A percentile compares a stretch with the other conserved stretches of the same genome.
phyloP scores from a whole-genome alignment of 2,797 vertebrate species.

The Phoeniculus purpureus region DNA sequence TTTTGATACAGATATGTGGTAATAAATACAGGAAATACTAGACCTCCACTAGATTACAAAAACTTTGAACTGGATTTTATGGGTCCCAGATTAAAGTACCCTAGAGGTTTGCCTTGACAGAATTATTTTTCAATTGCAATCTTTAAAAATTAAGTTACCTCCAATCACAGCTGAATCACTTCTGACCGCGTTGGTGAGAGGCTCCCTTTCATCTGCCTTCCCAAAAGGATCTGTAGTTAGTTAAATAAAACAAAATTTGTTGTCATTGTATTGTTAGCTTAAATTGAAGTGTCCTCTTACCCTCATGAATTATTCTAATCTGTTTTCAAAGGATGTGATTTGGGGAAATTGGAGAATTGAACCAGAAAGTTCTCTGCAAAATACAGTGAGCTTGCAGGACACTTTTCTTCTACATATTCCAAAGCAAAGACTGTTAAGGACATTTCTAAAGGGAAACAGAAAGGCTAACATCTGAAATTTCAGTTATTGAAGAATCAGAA shows the following conservation, averaged over 20 bases:
- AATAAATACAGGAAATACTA: background rate
- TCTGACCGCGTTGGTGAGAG: constrained; percentile 82
- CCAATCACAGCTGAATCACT: constrained; percentile 91
- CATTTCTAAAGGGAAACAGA: background rate
- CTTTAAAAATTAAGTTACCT: constrained; percentile 80
- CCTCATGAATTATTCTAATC: constrained; percentile 10
- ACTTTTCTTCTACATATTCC: background rate
- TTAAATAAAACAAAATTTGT: constrained; percentile 40
- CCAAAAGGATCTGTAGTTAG: constrained; percentile 78
- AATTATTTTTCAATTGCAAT: background rate
- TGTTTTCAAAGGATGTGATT: constrained; percentile 13
- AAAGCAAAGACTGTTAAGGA: background rate
- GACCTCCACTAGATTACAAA: background rate
- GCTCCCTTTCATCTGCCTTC: constrained; percentile 84
- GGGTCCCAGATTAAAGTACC: background rate
- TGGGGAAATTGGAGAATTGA: background rate
- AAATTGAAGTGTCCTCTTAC: background rate
- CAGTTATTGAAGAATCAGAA: background rate
- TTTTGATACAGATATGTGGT: background rate
- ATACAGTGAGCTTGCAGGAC: background rate
- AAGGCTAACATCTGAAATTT: constrained; percentile 11
- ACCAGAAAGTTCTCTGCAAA: constrained; percentile 6
- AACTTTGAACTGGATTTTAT: background rate
- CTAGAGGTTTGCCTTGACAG: background rate
- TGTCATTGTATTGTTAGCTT: background rate